These are phyloP conservation scores for Elaphurus davidianus DNA, from an alignment of 2,113 vertebrate genomes.

Conservation along the genomic window DNA sequence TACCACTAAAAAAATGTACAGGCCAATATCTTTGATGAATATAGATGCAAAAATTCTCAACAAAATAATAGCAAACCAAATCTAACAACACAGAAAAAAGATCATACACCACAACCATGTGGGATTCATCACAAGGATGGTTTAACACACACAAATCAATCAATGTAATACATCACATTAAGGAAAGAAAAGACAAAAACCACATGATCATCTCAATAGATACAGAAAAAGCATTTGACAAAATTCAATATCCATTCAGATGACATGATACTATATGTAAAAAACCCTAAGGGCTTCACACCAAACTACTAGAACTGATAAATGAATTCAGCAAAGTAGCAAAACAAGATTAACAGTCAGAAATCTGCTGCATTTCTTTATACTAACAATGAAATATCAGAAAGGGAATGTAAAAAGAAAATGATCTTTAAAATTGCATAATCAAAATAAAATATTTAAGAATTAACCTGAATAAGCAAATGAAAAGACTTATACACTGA, in stretches of 20 bases:
- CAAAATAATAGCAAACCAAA: background rate
- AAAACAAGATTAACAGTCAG: background rate
- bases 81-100: background rate
- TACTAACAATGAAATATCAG: background rate
- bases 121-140: background rate
- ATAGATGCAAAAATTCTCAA: background rate
- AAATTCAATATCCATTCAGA: background rate
- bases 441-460: background rate
- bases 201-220: background rate
- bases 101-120: background rate
- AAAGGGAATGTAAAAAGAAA: background rate
- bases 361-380: background rate
- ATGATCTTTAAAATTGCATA: background rate
- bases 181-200: background rate
- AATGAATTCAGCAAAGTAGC: background rate
- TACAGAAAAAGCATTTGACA: background rate
- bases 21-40: background rate
- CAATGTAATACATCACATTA: background rate
- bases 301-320: background rate
- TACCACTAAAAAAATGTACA: background rate
- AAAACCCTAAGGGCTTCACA: background rate
- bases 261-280: background rate
- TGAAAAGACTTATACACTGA: background rate
- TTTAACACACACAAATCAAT: background rate
- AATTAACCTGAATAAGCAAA: background rate